These are phyloP conservation scores for Styela clava DNA, from an alignment of 23 tunicate species.

Conservation along the genomic window DNA sequence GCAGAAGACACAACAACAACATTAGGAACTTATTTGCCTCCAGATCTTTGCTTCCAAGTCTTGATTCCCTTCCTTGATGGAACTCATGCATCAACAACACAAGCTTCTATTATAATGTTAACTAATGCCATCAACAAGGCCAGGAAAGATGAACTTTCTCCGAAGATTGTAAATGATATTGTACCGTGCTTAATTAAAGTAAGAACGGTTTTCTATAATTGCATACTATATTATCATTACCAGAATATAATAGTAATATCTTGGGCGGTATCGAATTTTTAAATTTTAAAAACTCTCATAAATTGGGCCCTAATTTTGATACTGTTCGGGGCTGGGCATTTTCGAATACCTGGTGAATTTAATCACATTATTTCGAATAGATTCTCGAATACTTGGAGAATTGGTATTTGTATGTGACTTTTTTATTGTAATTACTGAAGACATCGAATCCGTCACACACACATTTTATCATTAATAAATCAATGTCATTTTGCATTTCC, in stretches of 20 bases:
- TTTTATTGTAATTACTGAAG: no score
- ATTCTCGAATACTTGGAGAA: no score
- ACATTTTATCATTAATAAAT: no score
- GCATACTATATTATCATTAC: neutral
- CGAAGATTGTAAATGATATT: slow-evolving; percentile 34
- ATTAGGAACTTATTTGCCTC: slow-evolving; percentile 51
- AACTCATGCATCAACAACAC: slow-evolving; percentile 25
- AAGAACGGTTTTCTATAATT: slow-evolving; percentile 11
- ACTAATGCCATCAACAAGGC: slow-evolving; percentile 74
- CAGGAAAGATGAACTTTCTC: slow-evolving; percentile 42
- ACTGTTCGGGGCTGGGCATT: no score
- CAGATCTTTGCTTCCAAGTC: slow-evolving; percentile 56
- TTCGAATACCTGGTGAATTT: no score
- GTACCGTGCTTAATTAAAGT: slow-evolving; percentile 79
- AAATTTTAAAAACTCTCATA: no score
- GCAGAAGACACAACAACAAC: slow-evolving; percentile 71
- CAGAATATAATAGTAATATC: neutral
- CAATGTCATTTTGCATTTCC: no score
- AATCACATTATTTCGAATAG: no score
- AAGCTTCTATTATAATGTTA: slow-evolving; percentile 66
- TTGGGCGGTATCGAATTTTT: no score
- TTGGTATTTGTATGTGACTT: no score
- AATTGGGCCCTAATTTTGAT: no score
- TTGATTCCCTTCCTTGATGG: slow-evolving; percentile 46
- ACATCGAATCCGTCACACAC: no score